phyloP scores from a whole-genome alignment of 2,113 vertebrate species.

The Scortum barcoo region DNA sequence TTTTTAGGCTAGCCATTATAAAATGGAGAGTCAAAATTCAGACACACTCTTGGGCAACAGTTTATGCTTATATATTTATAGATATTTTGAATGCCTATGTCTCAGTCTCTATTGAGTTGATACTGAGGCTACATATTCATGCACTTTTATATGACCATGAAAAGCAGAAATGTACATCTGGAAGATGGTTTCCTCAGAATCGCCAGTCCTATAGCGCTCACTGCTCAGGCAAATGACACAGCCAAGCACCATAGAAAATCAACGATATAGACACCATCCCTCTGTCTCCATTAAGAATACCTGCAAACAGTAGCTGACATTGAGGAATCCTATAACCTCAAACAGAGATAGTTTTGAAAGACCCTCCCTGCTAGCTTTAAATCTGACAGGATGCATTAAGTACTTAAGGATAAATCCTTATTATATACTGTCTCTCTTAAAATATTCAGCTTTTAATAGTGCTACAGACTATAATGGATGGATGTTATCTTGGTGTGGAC shows the following conservation, averaged over 20 bases:
- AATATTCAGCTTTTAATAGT: neutral
- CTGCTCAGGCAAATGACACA: neutral
- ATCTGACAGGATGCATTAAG: neutral
- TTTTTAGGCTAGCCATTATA: neutral
- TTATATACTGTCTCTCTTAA: neutral
- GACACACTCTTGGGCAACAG: neutral
- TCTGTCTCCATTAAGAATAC: slow-evolving; percentile 17
- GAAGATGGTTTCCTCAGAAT: neutral
- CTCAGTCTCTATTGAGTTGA: neutral
- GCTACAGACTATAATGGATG: neutral
- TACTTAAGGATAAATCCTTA: neutral
- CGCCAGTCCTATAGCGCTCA: slow-evolving; percentile 4
- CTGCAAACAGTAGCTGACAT: slow-evolving; percentile 29
- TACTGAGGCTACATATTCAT: neutral
- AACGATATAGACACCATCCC: neutral
- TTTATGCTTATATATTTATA: no score
- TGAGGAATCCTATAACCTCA: slow-evolving; percentile 14
- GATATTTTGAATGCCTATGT: neutral
- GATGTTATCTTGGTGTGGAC: neutral
- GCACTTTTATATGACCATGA: neutral
- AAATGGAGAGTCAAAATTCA: neutral
- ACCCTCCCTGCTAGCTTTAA: neutral
- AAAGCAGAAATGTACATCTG: neutral
- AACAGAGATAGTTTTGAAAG: slow-evolving; percentile 25
- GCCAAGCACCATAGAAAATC: neutral